A percentile compares a stretch with the other conserved stretches of the same genome.
These are phyloP conservation scores for Contarinia nasturtii DNA, from an alignment of 1,140 invertebrate species.

Conservation along the genomic window DNA sequence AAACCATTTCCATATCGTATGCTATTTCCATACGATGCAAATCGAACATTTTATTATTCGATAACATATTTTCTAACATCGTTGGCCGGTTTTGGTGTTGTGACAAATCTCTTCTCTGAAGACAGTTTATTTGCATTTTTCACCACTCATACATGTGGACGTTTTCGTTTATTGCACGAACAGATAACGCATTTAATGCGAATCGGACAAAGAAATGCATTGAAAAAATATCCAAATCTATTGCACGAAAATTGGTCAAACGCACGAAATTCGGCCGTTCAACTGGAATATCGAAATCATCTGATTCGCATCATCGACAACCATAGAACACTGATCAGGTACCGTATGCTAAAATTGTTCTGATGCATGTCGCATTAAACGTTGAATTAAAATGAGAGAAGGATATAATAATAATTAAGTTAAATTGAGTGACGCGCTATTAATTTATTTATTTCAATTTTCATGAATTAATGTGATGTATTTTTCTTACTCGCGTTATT, in stretches of 20 bases:
- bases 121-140: slow-evolving; percentile 21
- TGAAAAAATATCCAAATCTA: not conserved
- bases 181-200: slow-evolving; percentile 7
- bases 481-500: not conserved
- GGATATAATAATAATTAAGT: no score
- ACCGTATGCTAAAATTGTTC: not conserved
- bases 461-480: not conserved
- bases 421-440: not conserved
- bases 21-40: slow-evolving; percentile 16
- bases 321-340: not conserved
- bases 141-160: slow-evolving; percentile 17
- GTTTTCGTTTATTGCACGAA: slow-evolving; percentile 14
- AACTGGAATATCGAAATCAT: not conserved
- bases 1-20: slow-evolving; percentile 23
- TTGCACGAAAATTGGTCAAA: not conserved
- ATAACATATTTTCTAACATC: slow-evolving; percentile 18
- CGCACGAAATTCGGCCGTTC: not conserved
- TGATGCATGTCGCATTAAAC: not conserved
- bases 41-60: slow-evolving; percentile 9
- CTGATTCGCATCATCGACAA: not conserved
- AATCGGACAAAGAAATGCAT: not conserved
- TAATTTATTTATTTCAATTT: not conserved
- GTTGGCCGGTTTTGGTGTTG: slow-evolving; percentile 20
- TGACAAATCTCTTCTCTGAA: slow-evolving; percentile 21
- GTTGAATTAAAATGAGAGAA: no score